A percentile compares a stretch with the other conserved stretches of the same genome.
These are phyloP conservation scores for Penaeus japonicus DNA, from an alignment of 1,140 invertebrate genomes.

Conservation along the genomic window DNA sequence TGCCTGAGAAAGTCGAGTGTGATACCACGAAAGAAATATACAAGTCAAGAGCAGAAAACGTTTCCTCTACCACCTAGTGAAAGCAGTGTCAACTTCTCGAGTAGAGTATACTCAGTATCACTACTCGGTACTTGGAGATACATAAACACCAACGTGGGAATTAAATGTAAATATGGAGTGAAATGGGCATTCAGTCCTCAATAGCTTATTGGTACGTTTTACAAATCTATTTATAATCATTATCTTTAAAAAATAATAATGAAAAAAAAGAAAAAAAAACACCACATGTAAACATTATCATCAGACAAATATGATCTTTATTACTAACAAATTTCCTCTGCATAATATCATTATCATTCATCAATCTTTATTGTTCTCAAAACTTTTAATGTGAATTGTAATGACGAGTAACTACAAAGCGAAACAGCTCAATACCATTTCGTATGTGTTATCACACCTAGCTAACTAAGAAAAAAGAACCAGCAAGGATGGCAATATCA, in stretches of 20 bases:
- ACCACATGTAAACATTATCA: too few relatives aligned
- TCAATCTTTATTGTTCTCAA: background rate
- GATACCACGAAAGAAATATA: conserved; percentile 1
- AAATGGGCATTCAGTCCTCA: too few relatives aligned
- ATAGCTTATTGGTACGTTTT: too few relatives aligned
- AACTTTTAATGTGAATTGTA: background rate
- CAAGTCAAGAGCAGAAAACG: background rate
- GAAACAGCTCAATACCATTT: conserved; percentile 10
- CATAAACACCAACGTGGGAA: background rate
- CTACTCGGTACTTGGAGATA: background rate
- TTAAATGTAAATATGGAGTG: too few relatives aligned
- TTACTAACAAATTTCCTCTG: too few relatives aligned
- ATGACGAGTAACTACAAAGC: background rate
- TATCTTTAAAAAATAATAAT: too few relatives aligned
- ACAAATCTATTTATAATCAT: too few relatives aligned
- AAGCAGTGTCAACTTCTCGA: background rate
- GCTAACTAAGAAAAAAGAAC: conserved; percentile 25
- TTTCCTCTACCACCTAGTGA: conserved; percentile 6
- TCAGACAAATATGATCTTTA: too few relatives aligned
- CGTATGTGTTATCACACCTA: background rate
- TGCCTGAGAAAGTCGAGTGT: background rate
- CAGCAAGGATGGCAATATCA: conserved; percentile 53
- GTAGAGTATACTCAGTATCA: background rate
- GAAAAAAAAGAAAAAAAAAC: too few relatives aligned
- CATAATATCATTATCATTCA: background rate